phyloP scores from a whole-genome alignment of 2,797 vertebrate species.

The Masticophis lateralis region DNA sequence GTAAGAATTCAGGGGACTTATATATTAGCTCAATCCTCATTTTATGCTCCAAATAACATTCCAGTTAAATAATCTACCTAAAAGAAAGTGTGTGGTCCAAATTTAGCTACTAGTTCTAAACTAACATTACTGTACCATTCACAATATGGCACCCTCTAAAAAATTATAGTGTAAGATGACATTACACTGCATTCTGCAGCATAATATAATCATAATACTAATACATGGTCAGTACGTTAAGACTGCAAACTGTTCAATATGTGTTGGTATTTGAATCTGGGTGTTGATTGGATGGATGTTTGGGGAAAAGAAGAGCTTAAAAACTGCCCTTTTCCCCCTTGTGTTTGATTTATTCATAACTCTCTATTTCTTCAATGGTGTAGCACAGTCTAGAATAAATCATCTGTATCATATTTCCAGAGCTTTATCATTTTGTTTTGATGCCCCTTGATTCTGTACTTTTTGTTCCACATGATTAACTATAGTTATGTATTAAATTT shows the following conservation, averaged over 20 bases:
- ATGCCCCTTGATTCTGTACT: not conserved
- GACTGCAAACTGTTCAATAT: not conserved
- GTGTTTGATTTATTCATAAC: not conserved
- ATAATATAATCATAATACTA: not conserved
- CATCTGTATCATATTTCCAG: not conserved
- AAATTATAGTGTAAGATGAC: not conserved
- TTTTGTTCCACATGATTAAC: not conserved
- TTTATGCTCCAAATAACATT: not conserved
- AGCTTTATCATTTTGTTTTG: constrained; percentile 3
- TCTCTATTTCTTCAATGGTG: not conserved
- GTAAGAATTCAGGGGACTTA: not conserved
- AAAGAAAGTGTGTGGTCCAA: not conserved
- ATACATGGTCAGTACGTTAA: not conserved
- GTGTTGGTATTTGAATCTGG: not conserved
- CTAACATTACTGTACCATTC: not conserved
- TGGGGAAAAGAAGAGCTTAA: not conserved
- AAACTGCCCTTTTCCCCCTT: not conserved
- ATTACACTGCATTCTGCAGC: not conserved
- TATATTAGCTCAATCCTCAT: not conserved
- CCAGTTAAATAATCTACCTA: not conserved
- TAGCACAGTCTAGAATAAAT: not conserved
- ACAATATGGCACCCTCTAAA: not conserved
- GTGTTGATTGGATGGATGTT: not conserved
- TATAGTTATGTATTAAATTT: not conserved
- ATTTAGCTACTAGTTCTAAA: not conserved